Base-by-base conservation (phyloP, 2,888 invertebrate species). In the Tiliacea citrago region DNA sequence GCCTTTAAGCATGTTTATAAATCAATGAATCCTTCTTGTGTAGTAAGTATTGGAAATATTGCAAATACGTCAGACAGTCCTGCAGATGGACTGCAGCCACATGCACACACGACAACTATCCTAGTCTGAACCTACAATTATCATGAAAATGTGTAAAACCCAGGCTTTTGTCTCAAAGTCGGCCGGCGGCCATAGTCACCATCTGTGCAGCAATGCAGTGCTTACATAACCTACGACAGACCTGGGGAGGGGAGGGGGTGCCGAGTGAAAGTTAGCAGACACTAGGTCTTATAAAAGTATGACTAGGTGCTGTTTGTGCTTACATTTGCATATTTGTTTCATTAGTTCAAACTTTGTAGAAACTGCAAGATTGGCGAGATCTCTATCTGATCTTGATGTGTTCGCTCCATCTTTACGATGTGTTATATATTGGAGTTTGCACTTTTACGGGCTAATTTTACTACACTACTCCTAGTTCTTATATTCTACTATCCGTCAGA, bases 201-300 rank as follows among this genome's bases (percentile, higher is more conserved):
- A 78, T 77, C 81, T 87, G 80, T 82, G 69, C 78, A 83, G 77
- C 73, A 79, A 75, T 84, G 84, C 82, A 85, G 68, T 66, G 70
- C 42, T 85, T 86, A 73, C 76, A 73, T 73, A 79, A 87, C 77
- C 16, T 67, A 79, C 79, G 76, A 77, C 81, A 76, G 81, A 77
- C 55, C 75, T 61, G 62, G 65, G 67, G 29, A 42, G 29, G 63
- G 21, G 65, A 63, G 29, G 47, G 42, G 81, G 75, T 76, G 75
- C 47, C 68, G 60, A 85, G 86, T 88, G 88, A 88, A 88, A 88
- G 88, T 86, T 62, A 66, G 57, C 77, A 83, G 83, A 75, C 73
- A 63, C 70, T 76, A 76, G 80, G 68, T 81, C 83, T 83, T 69
- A 83, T 83, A 85, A 82, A 80, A 80, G 75, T 83, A 79, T 85